Base-by-base conservation (phyloP, 2,888 invertebrate genomes). In the Camptogramma bilineatum region DNA sequence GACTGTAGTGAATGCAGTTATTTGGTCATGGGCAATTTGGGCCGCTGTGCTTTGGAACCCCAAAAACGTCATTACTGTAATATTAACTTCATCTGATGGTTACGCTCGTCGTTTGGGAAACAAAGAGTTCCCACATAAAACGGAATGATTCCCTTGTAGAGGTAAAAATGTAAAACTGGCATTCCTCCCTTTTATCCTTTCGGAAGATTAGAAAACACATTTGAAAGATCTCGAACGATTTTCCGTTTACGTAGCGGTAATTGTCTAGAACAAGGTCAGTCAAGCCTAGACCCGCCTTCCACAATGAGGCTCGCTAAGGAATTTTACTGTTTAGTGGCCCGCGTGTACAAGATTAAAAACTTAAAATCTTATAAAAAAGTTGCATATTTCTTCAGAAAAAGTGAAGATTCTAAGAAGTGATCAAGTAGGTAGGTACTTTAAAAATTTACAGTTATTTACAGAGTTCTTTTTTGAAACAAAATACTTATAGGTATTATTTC, bases 241-340 rank as follows among this genome's bases (percentile, higher is more conserved):
- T 90, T 91, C 89, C 88, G 90, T 88, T 90, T 90, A 88, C 88
- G 87, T 87, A 84, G 88, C 85, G 84, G 90, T 91, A 91, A 91
- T 91, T 91, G 90, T 90, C 88, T 90, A 83, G 87, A 84, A 28
- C 28, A 28, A 28, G 28, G 28, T 28, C 7, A 8, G 7, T 28
- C 28, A 28, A 28, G 7, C 28, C 7, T 28, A 5, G 28, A 8
- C 28, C 28, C 5, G 28, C 28, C 4, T 4, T 4, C 28, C 28
- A 28, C 28, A 28, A 8, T 28, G 7, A 7, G 7, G 28, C 28
- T 7, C 28, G 0, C 28, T 28, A 28, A 28, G 28, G 28, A n/a
- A n/a, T n/a, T n/a, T n/a, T n/a, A n/a, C 28, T 7, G 28, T 28
- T 28, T 28, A 28, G 5, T 7, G 28, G 28, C 28, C n/a, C n/a